These are phyloP conservation scores for Cyclopterus lumpus DNA, from an alignment of 2,797 vertebrate genomes.

Conservation along the genomic window DNA sequence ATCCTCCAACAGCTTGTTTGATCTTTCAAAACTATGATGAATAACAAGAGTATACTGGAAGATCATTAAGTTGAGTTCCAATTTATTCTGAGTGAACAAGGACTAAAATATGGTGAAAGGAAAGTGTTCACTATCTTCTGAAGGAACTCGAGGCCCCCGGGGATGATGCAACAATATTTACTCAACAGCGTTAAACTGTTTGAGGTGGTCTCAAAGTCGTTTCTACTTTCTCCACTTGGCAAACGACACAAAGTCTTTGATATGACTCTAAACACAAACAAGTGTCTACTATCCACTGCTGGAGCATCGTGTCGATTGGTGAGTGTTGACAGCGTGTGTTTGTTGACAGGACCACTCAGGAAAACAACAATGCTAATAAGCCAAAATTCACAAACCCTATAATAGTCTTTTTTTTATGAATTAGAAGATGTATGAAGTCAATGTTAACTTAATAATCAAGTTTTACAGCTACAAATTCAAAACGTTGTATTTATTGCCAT, in stretches of 20 bases:
- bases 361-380: neutral
- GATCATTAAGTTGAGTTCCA: neutral
- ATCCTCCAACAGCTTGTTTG: neutral
- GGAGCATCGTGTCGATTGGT: neutral
- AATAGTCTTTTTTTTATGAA: neutral
- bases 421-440: neutral
- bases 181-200: slow-evolving; percentile 42
- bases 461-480: neutral
- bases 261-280: slow-evolving; percentile 59
- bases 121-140: neutral
- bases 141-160: neutral
- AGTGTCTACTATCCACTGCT: slow-evolving; percentile 38
- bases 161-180: slow-evolving; percentile 23
- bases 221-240: slow-evolving; percentile 7
- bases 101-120: neutral
- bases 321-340: neutral
- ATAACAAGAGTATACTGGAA: neutral
- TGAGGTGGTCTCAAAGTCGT: slow-evolving; percentile 32
- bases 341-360: slow-evolving; percentile 1
- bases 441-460: neutral
- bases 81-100: neutral
- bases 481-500: neutral
- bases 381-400: neutral
- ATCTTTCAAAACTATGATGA: neutral
- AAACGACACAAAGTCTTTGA: slow-evolving; percentile 53